phyloP scores from a whole-genome alignment of 2,797 vertebrate species.

The Takifugu rubripes region DNA sequence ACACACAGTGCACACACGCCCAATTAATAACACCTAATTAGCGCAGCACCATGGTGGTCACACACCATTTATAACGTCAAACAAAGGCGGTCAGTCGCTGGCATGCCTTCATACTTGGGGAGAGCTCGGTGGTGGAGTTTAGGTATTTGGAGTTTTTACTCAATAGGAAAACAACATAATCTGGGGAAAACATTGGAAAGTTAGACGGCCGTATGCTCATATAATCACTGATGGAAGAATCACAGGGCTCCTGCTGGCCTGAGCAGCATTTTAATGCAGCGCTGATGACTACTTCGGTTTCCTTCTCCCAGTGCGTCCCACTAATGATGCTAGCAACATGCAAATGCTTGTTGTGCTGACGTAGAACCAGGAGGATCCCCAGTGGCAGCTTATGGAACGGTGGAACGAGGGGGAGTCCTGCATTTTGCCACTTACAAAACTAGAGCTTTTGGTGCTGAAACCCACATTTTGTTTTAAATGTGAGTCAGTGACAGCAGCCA shows the following conservation, averaged over 20 bases:
- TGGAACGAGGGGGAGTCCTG: constrained; percentile 2
- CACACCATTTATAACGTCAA: too few species aligned
- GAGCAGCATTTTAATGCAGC: constrained; percentile 35
- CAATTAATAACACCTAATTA: constrained; percentile 67
- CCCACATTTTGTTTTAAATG: neutral
- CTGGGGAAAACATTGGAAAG: neutral
- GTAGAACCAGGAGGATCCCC: constrained; percentile 22
- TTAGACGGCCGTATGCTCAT: neutral
- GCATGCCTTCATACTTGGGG: too few species aligned
- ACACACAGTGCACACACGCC: constrained; percentile 14
- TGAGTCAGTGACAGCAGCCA: neutral
- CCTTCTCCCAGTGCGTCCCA: constrained; percentile 18
- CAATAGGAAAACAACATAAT: constrained; percentile 1
- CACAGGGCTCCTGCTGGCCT: constrained; percentile 8
- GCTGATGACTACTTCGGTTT: constrained; percentile 40
- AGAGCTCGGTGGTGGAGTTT: too few species aligned
- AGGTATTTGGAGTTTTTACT: neutral
- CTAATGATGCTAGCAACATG: constrained; percentile 38
- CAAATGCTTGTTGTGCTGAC: constrained; percentile 33
- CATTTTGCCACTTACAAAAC: constrained; percentile 6
- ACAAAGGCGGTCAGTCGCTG: neutral
- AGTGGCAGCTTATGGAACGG: constrained; percentile 20
- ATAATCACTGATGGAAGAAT: neutral
- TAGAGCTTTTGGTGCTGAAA: constrained; percentile 6
- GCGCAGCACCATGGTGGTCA: neutral